Evolutionary conservation across 2,888 invertebrate species (phyloP), one percentile per base, ranked within the genome.

Genomic region (Polydrusus cervinus): DNA sequence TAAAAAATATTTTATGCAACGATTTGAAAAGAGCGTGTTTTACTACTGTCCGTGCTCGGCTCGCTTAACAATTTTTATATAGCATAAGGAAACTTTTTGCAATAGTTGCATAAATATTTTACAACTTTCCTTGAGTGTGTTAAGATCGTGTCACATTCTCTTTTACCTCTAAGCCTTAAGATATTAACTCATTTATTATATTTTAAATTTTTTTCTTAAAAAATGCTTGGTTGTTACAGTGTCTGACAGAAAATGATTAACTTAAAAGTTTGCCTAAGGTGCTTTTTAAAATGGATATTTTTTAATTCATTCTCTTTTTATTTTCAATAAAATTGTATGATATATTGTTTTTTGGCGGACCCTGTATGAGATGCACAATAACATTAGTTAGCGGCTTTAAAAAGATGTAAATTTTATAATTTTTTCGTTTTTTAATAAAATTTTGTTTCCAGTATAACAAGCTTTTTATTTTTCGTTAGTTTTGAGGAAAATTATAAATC

Each of bases 341-440:
- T 16, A 47, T 1, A 16, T 10, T 13, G 43, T 16, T 43, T 45
- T 45, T 45, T 62, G 62, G 16, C 14, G 11, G 62, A 47, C 45
- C 0, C 25, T 62, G 9, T 47, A 45, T 60, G 11, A 51, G 34
- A 34, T 69, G 68, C 68, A 69, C 68, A 69, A 60, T 69, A 69
- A 69, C 66, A 51, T 25, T 25, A 25, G 25, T 62, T 47, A 55
- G 57, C 68, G 60, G 68, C 68, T 69, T 69, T 69, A 14, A 60
- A 69, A 60, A 45, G 40, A 69, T 69, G 68, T 69, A 47, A 69
- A 60, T 45, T 60, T 69, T 60, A 57, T 57, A 43, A 53, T 69
- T 60, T 62, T 45, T 18, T 18, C 20, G 20, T 69, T 69, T 69
- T 69, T 69, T 68, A 57, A 71, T 47, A 45, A 30, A 62, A 61